Conservation (phyloP, 2,113 vertebrate genomes). For the Phalacrocorax brasilianus region DNA sequence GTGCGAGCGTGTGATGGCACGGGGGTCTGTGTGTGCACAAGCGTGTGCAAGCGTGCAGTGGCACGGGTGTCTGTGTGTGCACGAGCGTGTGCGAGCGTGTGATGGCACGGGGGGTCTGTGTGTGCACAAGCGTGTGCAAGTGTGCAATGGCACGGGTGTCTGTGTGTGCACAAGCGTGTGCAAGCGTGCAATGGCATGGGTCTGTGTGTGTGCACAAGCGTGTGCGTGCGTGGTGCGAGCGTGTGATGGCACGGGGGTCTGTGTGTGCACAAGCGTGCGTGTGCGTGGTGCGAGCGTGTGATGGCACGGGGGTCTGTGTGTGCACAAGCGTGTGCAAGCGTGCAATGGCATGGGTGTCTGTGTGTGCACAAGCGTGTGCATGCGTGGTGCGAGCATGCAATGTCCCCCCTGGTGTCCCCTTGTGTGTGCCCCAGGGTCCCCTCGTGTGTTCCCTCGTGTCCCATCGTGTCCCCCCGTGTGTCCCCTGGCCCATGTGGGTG, state of each 20-base stretch:
- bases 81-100: neutral
- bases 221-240: neutral
- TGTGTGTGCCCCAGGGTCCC: neutral
- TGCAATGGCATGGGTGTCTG: rapidly evolving
- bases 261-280: too few species aligned
- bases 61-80: neutral
- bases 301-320: neutral
- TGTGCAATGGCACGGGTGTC: rapidly evolving
- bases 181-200: neutral
- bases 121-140: too few species aligned
- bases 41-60: neutral
- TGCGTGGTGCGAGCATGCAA: neutral
- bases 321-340: neutral
- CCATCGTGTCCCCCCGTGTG: neutral
- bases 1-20: too few species aligned
- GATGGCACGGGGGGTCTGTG: rapidly evolving
- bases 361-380: rapidly evolving
- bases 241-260: too few species aligned
- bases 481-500: neutral
- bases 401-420: neutral
- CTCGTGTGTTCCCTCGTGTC: too few species aligned
- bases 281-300: neutral
- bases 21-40: neutral
- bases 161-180: too few species aligned
- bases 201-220: too few species aligned